Percentiles rank a stretch among this genome's conserved stretches.
These are phyloP conservation scores for Muscicapa striata DNA, from an alignment of 2,797 vertebrate genomes.

Conservation along the genomic window DNA sequence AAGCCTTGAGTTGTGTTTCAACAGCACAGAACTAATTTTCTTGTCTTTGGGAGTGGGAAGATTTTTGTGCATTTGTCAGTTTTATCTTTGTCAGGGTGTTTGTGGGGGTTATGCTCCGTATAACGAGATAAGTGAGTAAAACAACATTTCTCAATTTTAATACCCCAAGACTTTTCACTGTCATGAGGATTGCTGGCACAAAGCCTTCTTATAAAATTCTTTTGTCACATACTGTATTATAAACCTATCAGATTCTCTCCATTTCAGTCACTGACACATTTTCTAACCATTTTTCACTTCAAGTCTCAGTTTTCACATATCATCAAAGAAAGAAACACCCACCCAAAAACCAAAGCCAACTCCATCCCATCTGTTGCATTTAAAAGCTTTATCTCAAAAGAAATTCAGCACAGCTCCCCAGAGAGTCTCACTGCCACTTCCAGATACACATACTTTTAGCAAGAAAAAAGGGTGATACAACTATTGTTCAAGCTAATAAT, in stretches of 20 bases:
- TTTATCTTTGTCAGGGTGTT: not conserved
- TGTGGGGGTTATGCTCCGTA: not conserved
- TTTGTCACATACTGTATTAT: not conserved
- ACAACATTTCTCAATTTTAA: not conserved
- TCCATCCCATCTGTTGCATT: not conserved
- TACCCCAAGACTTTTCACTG: not conserved
- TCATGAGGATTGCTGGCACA: not conserved
- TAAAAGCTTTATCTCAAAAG: not conserved
- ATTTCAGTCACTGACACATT: not conserved
- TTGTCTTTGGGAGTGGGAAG: not conserved
- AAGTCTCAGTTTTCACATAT: not conserved
- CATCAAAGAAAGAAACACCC: not conserved
- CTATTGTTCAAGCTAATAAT: not conserved
- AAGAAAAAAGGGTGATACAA: not conserved
- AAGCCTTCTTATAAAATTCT: not conserved
- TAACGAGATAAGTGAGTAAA: not conserved
- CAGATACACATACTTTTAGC: not conserved
- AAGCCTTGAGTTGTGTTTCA: not conserved
- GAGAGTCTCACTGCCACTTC: not conserved
- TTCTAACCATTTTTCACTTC: not conserved
- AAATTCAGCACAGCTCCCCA: not conserved
- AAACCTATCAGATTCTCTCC: not conserved
- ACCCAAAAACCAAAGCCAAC: rapidly evolving
- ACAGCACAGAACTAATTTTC: not conserved
- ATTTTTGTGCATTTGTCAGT: not conserved